A percentile compares a stretch with the other conserved stretches of the same genome.
phyloP scores from a whole-genome alignment of 2,888 invertebrate species.

The Cynaeus angustus region DNA sequence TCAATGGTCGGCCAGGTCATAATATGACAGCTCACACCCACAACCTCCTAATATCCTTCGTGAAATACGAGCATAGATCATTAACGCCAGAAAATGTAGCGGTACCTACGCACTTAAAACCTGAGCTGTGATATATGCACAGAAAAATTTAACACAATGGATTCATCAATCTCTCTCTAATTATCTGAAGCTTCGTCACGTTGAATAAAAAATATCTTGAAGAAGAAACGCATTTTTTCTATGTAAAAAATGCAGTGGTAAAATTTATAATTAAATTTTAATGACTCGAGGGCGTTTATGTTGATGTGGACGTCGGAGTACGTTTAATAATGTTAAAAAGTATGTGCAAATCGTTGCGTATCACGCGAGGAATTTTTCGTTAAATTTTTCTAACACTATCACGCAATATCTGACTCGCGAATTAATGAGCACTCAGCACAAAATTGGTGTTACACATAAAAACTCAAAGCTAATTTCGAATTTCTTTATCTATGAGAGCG shows the following conservation, averaged over 20 bases:
- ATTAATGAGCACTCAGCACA: slow-evolving; percentile 28
- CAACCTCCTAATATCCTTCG: slow-evolving; percentile 50
- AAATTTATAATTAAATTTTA: slow-evolving; percentile 27
- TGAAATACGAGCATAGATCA: slow-evolving; percentile 44
- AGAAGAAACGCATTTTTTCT: too few species aligned
- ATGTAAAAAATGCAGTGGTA: slow-evolving; percentile 1
- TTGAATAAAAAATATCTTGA: too few species aligned
- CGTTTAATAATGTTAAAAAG: slow-evolving; percentile 42
- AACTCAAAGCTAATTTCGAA: slow-evolving; percentile 2
- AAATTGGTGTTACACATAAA: slow-evolving; percentile 31
- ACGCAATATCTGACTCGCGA: slow-evolving; percentile 19
- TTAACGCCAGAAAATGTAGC: slow-evolving; percentile 34
- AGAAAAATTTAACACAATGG: slow-evolving; percentile 35
- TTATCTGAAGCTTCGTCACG: neutral
- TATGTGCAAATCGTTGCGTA: slow-evolving; percentile 38
- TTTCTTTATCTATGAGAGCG: neutral
- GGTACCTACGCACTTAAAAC: slow-evolving; percentile 18
- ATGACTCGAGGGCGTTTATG: slow-evolving; percentile 11
- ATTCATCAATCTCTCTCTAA: slow-evolving; percentile 26
- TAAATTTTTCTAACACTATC: slow-evolving; percentile 19
- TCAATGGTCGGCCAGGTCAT: slow-evolving; percentile 49
- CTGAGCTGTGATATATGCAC: slow-evolving; percentile 11
- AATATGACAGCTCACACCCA: slow-evolving; percentile 52
- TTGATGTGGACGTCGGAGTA: slow-evolving; percentile 35
- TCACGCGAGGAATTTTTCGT: slow-evolving; percentile 40